Percentiles rank a stretch among this genome's conserved stretches.
Evolutionary conservation across 2,113 vertebrate genomes (phyloP).

Genomic region (Melanerpes aurifrons): DNA sequence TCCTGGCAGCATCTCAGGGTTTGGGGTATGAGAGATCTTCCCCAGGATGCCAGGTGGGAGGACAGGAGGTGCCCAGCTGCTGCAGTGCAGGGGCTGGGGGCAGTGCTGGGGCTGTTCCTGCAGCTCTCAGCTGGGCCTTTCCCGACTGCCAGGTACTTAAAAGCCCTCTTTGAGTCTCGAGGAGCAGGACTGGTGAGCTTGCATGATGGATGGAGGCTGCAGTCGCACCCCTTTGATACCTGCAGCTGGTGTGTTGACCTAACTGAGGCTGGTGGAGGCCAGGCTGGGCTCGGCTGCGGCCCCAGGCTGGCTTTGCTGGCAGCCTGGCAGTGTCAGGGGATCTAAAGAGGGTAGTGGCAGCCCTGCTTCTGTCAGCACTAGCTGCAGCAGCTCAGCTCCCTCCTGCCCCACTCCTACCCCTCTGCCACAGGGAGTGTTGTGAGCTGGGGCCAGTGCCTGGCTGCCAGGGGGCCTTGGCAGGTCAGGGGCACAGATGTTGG

Average conservation of each 20-base stretch:
- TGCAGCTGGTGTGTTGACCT: not conserved
- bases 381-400: not conserved
- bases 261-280: accelerated
- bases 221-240: not conserved
- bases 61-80: not conserved
- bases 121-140: not conserved
- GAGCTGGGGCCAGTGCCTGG: not conserved
- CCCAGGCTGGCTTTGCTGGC: not conserved
- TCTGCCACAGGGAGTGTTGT: not conserved
- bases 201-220: accelerated
- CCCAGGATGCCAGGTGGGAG: accelerated
- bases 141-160: not conserved
- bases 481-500: conserved; percentile 28
- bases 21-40: not conserved
- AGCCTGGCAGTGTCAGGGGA: not conserved
- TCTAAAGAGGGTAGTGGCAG: not conserved
- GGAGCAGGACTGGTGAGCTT: not conserved
- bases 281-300: not conserved
- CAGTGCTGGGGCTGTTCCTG: not conserved
- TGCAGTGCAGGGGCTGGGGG: not conserved
- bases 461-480: conserved; percentile 34
- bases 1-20: not conserved
- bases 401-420: not conserved
- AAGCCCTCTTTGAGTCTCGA: not conserved
- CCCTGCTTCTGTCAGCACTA: accelerated